A percentile compares a stretch with the other conserved stretches of the same genome.
Conservation (phyloP, 2,113 vertebrate species). For the Clarias gariepinus region DNA sequence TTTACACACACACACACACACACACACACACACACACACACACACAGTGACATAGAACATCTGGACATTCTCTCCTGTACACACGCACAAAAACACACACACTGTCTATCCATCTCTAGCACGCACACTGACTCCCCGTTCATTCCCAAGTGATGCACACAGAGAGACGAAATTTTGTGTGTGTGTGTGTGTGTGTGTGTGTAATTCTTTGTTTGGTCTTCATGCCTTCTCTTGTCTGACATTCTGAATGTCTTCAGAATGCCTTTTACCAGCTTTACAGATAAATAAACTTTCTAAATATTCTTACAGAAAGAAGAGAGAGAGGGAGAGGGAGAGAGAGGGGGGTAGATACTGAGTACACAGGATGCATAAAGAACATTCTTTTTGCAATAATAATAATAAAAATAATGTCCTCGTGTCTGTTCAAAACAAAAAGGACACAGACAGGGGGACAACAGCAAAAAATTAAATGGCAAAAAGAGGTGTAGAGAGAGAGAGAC, state of each 20-base stretch:
- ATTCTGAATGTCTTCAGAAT: background rate
- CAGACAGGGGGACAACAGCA: background rate
- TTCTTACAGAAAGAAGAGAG: background rate
- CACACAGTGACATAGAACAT: conserved; percentile 1
- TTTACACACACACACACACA: background rate
- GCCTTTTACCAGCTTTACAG: background rate
- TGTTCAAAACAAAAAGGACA: conserved; percentile 30
- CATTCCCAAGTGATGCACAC: background rate
- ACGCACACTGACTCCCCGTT: conserved; percentile 2
- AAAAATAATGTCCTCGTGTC: conserved; percentile 47
- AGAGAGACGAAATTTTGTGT: background rate
- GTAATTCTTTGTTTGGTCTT: background rate
- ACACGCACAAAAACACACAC: conserved; percentile 18
- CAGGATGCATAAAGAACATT: conserved; percentile 11
- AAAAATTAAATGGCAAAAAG: background rate
- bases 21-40: conserved; percentile 6
- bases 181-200: conserved; percentile 10
- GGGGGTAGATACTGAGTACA: background rate
- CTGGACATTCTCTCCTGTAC: background rate
- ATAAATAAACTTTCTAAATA: background rate
- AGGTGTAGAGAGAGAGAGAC: background rate
- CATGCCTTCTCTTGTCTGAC: background rate
- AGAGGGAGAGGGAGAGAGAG: background rate
- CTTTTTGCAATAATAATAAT: conserved; percentile 57
- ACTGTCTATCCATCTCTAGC: conserved; percentile 1